These are phyloP conservation scores for Poecilia latipinna DNA, from an alignment of 2,113 vertebrate genomes.

Conservation along the genomic window DNA sequence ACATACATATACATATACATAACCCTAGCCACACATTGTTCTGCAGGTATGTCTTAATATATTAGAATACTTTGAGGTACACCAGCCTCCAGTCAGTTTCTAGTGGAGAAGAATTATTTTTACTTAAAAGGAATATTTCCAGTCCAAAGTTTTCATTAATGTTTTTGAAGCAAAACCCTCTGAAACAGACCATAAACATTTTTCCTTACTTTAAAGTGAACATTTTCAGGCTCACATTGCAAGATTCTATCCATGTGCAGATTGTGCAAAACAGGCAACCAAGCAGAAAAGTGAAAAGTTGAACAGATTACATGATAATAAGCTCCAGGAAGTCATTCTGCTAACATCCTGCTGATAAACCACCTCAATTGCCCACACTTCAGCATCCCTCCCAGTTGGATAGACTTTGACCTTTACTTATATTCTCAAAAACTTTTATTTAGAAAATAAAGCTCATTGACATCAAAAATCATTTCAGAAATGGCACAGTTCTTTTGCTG, in stretches of 20 bases:
- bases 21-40: no score
- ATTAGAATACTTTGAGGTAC: no score
- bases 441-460: slow-evolving; percentile 61
- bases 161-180: not conserved
- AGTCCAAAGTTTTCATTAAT: not conserved
- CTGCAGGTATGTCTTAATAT: no score
- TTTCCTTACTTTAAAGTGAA: slow-evolving; percentile 19
- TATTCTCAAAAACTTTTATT: slow-evolving; percentile 51
- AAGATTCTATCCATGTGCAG: slow-evolving; percentile 24
- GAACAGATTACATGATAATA: slow-evolving; percentile 21
- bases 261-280: slow-evolving; percentile 56
- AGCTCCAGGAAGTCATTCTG: slow-evolving; percentile 60
- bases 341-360: slow-evolving; percentile 8
- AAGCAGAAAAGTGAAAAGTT: slow-evolving; percentile 38
- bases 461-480: slow-evolving; percentile 6
- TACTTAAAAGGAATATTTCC: not conserved
- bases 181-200: slow-evolving; percentile 10
- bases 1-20: no score
- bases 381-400: slow-evolving; percentile 2
- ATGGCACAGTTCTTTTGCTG: no score
- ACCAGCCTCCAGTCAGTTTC: not conserved
- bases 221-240: slow-evolving; percentile 30
- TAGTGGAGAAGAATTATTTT: not conserved
- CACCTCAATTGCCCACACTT: not conserved
- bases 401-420: slow-evolving; percentile 34